A percentile compares a stretch with the other conserved stretches of the same genome.
Conservation (phyloP, 2,797 vertebrate genomes). For the Parambassis ranga region DNA sequence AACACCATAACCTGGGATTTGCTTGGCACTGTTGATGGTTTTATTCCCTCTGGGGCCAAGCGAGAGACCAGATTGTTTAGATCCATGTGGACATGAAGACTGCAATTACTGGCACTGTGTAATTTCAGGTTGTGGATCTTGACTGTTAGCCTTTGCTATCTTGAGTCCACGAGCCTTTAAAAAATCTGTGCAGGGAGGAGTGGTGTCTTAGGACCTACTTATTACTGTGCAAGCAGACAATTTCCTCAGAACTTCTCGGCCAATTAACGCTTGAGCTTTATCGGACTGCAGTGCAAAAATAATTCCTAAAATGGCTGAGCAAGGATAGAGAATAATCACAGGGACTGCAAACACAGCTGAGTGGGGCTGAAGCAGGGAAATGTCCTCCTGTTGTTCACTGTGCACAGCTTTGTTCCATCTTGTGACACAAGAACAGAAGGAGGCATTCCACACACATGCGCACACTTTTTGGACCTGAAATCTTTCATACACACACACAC, state of each 20-base stretch:
- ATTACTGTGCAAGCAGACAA: background rate
- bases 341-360: background rate
- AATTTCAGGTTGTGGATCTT: slow-evolving; percentile 3
- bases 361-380: background rate
- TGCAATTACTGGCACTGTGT: background rate
- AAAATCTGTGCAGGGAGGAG: background rate
- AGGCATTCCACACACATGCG: background rate
- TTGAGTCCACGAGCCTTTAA: background rate
- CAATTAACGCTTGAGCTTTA: background rate
- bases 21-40: background rate
- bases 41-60: background rate
- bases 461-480: slow-evolving; percentile 12
- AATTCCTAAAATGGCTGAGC: slow-evolving; percentile 7
- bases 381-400: background rate
- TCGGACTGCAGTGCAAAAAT: background rate
- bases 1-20: background rate
- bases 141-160: background rate
- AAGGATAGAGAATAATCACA: slow-evolving; percentile 1
- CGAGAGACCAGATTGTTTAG: background rate
- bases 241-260: background rate
- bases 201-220: slow-evolving; percentile 14
- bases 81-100: background rate
- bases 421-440: slow-evolving; percentile 5
- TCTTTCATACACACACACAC: slow-evolving; percentile 8
- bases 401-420: slow-evolving; percentile 20